A percentile compares a stretch with the other conserved stretches of the same genome.
phyloP scores from a whole-genome alignment of 2,113 vertebrate species.

The Struthio camelus region DNA sequence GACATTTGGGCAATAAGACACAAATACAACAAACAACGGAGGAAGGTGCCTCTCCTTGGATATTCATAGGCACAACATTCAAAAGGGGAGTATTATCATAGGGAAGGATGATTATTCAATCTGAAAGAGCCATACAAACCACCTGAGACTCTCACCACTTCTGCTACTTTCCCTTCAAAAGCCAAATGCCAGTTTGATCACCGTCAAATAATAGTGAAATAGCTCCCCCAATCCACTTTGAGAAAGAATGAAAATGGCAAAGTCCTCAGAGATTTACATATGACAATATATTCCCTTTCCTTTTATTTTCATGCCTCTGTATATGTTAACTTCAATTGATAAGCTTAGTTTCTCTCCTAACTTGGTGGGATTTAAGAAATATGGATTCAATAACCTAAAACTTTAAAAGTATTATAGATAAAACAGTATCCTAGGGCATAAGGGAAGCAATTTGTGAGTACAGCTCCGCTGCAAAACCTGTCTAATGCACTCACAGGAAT shows the following conservation, averaged over 20 bases:
- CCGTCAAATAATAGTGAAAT: neutral
- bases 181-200: neutral
- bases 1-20: neutral
- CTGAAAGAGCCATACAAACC: neutral
- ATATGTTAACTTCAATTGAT: neutral
- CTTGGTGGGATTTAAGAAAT: neutral
- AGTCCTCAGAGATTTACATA: neutral
- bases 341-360: neutral
- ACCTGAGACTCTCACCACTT: neutral
- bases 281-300: neutral
- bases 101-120: neutral
- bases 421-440: neutral
- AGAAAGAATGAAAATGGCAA: neutral
- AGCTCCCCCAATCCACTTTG: neutral
- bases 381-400: neutral
- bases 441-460: neutral
- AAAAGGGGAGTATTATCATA: neutral
- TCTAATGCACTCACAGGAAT: neutral
- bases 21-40: neutral
- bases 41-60: neutral
- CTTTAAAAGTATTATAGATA: neutral
- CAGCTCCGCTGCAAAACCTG: neutral
- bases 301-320: neutral
- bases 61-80: neutral
- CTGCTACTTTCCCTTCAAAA: slow-evolving; percentile 1